phyloP scores from a whole-genome alignment of 2,797 vertebrate genomes.

The Balearica regulorum region DNA sequence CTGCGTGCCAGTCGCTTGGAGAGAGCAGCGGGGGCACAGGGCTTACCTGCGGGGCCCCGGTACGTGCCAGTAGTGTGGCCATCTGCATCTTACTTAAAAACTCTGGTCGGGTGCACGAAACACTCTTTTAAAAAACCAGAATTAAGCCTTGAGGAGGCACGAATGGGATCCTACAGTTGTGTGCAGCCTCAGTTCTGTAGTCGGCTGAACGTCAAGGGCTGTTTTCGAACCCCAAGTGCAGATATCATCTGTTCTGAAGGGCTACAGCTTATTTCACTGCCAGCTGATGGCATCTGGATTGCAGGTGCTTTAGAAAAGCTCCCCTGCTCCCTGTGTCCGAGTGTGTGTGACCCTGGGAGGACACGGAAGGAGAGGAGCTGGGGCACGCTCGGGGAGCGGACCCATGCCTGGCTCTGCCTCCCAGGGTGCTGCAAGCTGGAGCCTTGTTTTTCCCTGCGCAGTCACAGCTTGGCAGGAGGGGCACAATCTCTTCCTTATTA shows the following conservation, averaged over 20 bases:
- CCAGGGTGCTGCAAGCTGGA: neutral
- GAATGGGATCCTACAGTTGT: fast-evolving
- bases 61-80: fast-evolving
- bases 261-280: neutral
- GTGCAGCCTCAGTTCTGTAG: neutral
- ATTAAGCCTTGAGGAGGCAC: neutral
- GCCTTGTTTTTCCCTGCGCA: neutral
- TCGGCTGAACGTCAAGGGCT: neutral
- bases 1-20: neutral
- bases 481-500: neutral
- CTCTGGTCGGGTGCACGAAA: neutral
- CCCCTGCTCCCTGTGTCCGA: neutral
- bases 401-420: neutral
- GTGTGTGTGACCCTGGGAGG: fast-evolving
- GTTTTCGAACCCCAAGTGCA: neutral
- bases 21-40: fast-evolving
- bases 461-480: neutral
- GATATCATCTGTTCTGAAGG: neutral
- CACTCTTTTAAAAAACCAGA: neutral
- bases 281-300: neutral
- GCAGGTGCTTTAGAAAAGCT: neutral
- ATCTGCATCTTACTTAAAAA: neutral
- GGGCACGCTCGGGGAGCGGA: neutral
- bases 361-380: fast-evolving
- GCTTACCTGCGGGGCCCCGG: neutral